Conservation (phyloP, 2,888 invertebrate genomes). For the Lasioglossum pauxillum region DNA sequence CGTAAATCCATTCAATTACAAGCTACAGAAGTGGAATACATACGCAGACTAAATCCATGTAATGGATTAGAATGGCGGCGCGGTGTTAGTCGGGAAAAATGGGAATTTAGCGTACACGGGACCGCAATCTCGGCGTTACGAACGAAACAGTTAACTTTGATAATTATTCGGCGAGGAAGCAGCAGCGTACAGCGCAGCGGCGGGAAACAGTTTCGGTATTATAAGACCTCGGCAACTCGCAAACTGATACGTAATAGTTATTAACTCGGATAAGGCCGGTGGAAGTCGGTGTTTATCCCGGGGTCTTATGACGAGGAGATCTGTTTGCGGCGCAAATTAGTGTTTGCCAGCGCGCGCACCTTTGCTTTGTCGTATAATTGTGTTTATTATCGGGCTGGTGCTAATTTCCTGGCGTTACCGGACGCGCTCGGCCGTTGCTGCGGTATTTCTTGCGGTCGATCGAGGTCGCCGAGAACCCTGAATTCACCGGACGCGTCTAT, state of each 20-base stretch:
- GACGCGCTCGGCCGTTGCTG: slow-evolving; percentile 59
- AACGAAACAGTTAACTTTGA: not conserved
- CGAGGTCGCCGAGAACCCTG: slow-evolving; percentile 66
- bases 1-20: not conserved
- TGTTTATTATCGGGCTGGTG: slow-evolving; percentile 70
- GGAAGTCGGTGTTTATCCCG: slow-evolving; percentile 66
- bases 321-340: slow-evolving; percentile 73
- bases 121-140: not conserved
- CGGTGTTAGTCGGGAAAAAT: not conserved
- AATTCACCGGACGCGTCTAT: slow-evolving; percentile 58
- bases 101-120: not conserved
- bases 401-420: slow-evolving; percentile 71
- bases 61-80: not conserved
- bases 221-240: slow-evolving; percentile 22
- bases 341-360: slow-evolving; percentile 69
- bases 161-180: not conserved
- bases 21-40: not conserved
- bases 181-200: too few relatives aligned
- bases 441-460: slow-evolving; percentile 72
- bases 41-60: not conserved
- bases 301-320: slow-evolving; percentile 63
- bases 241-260: slow-evolving; percentile 66
- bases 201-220: not conserved
- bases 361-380: slow-evolving; percentile 76
- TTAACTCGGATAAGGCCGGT: slow-evolving; percentile 67